A percentile compares a stretch with the other conserved stretches of the same genome.
Conservation (phyloP, 2,113 vertebrate genomes). For the Oxyruncus cristatus region DNA sequence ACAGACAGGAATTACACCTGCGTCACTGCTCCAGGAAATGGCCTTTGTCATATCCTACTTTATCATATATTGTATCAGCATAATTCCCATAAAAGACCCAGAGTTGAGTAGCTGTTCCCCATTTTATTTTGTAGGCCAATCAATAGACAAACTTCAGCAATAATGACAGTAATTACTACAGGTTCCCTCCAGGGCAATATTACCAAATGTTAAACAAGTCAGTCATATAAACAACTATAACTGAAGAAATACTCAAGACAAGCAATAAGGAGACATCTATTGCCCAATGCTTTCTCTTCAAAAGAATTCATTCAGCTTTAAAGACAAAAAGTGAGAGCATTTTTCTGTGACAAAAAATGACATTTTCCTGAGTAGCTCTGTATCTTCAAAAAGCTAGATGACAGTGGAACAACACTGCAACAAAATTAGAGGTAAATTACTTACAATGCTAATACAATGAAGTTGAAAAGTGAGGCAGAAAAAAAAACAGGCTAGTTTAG, state of each 20-base stretch:
- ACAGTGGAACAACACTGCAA: fast-evolving
- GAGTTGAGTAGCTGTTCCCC: background rate
- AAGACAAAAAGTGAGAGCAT: background rate
- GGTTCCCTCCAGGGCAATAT: background rate
- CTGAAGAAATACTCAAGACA: background rate
- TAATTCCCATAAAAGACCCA: background rate
- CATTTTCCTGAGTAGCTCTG: background rate
- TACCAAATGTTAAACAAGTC: background rate
- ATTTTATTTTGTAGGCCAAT: background rate
- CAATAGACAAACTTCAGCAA: background rate
- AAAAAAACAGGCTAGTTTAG: background rate
- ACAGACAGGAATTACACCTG: background rate
- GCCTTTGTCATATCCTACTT: background rate
- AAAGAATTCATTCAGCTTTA: background rate
- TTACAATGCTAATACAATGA: background rate
- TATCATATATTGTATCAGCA: background rate
- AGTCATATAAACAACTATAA: background rate
- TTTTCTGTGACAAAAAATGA: too few species aligned
- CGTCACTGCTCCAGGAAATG: background rate
- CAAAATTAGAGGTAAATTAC: background rate
- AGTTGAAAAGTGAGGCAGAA: background rate
- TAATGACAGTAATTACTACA: background rate
- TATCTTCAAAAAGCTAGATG: background rate
- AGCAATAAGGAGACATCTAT: background rate
- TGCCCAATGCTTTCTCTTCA: background rate